phyloP scores from a whole-genome alignment of 2,797 vertebrate species.

The Cynopterus sphinx region DNA sequence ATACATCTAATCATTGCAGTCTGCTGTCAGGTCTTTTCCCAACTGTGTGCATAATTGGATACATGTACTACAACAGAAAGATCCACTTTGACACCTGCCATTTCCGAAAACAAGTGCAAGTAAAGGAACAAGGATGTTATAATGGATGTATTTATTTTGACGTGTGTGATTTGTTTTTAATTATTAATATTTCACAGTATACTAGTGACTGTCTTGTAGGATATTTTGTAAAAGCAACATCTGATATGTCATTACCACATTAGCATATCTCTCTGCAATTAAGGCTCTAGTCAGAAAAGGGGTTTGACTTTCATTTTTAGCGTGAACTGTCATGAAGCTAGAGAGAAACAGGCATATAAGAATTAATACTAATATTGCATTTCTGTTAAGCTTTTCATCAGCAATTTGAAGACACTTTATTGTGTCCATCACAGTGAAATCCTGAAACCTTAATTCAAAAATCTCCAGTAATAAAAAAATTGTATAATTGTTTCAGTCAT shows the following conservation, averaged over 20 bases:
- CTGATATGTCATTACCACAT: conserved; percentile 72
- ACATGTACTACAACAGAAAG: conserved; percentile 54
- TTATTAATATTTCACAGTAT: conserved; percentile 75
- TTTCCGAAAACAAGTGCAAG: conserved; percentile 57
- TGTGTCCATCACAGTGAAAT: background rate
- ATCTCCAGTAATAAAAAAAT: background rate
- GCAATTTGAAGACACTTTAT: background rate
- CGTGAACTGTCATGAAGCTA: conserved; percentile 42
- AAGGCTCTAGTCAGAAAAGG: conserved; percentile 43
- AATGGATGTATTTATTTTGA: conserved; percentile 77
- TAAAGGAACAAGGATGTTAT: conserved; percentile 49
- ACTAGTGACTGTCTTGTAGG: conserved; percentile 58
- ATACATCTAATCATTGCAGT: conserved; percentile 34
- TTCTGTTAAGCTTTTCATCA: background rate
- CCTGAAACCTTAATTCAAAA: background rate
- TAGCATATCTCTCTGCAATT: conserved; percentile 62
- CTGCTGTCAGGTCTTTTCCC: conserved; percentile 41
- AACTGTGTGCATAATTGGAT: conserved; percentile 61
- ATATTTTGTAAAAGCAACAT: conserved; percentile 58
- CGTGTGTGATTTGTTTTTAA: conserved; percentile 75
- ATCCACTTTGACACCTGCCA: conserved; percentile 71
- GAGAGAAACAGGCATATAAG: background rate
- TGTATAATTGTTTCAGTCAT: background rate
- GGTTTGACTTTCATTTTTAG: conserved; percentile 52
- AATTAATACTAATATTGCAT: background rate